Conservation (phyloP, 92 coral and sea anemone genomes). For the Pocillopora grandis region DNA sequence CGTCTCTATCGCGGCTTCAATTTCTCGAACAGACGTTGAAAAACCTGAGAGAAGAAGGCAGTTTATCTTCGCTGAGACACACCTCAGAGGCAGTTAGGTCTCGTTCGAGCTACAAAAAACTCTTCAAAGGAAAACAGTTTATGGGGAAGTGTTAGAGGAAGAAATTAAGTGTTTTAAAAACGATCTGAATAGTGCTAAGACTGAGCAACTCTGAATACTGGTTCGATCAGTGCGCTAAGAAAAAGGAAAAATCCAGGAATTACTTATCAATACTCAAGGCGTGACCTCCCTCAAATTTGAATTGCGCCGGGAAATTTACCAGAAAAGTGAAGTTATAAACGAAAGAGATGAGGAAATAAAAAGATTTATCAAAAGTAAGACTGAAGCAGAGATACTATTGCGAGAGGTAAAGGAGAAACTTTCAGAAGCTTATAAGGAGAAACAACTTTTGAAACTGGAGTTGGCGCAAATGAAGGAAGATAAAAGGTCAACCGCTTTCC, state of each 20-base stretch:
- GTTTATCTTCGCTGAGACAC: too few relatives aligned
- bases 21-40: slow-evolving; percentile 28
- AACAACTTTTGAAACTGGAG: background rate
- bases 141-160: background rate
- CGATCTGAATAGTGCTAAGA: background rate
- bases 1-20: slow-evolving; percentile 28
- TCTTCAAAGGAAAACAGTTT: background rate
- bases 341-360: slow-evolving; percentile 22
- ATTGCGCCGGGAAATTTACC: slow-evolving; percentile 13
- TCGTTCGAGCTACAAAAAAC: slow-evolving; percentile 1
- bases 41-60: too few relatives aligned
- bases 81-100: too few relatives aligned
- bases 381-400: slow-evolving; percentile 9
- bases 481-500: background rate
- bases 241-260: slow-evolving; percentile 10
- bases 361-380: slow-evolving; percentile 6
- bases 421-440: slow-evolving; percentile 13
- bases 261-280: background rate
- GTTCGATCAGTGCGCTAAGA: slow-evolving; percentile 3
- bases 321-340: background rate
- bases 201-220: background rate
- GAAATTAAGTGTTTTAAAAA: background rate
- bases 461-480: slow-evolving; percentile 1
- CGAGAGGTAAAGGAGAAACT: slow-evolving; percentile 15
- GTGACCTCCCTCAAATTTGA: slow-evolving; percentile 6